These are phyloP conservation scores for Bellardia pandia DNA, from an alignment of 2,888 invertebrate species.

Conservation along the genomic window DNA sequence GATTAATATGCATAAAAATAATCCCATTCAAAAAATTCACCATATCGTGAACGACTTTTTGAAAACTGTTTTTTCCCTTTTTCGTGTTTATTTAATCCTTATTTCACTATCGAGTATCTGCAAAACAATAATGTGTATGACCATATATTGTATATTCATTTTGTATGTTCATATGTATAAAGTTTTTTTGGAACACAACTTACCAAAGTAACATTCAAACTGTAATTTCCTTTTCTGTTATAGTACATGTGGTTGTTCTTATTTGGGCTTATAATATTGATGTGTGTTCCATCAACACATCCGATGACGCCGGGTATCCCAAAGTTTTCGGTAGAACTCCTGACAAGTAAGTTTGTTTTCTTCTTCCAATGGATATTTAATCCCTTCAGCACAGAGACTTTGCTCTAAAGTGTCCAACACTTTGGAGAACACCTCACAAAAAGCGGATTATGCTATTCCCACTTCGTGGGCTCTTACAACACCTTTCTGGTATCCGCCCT, in stretches of 20 bases:
- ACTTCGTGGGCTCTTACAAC: not conserved
- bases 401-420: no score
- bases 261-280: no score
- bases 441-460: not conserved
- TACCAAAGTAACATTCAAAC: constrained; percentile 5
- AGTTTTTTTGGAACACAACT: not conserved
- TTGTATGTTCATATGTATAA: not conserved
- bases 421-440: no score
- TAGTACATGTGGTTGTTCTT: not conserved
- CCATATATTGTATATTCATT: not conserved
- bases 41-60: no score
- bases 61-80: no score
- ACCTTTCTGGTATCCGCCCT: not conserved
- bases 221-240: constrained; percentile 10
- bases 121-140: not conserved
- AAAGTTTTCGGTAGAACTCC: not conserved
- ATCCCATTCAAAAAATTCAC: no score
- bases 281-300: no score
- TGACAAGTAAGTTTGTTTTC: not conserved
- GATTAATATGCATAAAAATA: no score
- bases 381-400: not conserved
- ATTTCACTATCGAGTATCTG: not conserved
- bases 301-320: no score
- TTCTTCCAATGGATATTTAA: not conserved
- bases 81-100: no score